phyloP scores from a whole-genome alignment of 2,888 invertebrate species.

The Allolobophora icterica region DNA sequence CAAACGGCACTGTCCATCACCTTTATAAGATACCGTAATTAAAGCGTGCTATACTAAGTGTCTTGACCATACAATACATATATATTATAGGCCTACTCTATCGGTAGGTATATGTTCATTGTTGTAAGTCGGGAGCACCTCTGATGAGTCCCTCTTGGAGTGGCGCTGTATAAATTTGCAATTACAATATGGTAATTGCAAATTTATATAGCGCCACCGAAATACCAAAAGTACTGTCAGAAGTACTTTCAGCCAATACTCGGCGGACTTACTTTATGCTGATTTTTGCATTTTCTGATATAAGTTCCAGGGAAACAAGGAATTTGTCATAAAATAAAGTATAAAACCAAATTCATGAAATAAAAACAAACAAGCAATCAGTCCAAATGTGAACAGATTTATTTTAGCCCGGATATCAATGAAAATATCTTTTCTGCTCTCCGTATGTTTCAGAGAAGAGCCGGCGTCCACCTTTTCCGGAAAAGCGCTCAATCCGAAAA shows the following conservation, averaged over 20 bases:
- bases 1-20: too few relatives aligned
- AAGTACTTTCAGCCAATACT: background rate
- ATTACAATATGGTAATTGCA: too few relatives aligned
- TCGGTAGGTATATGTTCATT: too few relatives aligned
- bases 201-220: too few relatives aligned
- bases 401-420: background rate
- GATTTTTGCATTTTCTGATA: background rate
- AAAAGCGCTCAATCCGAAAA: constrained; percentile 69
- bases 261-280: background rate
- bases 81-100: too few relatives aligned
- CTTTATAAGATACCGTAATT: too few relatives aligned
- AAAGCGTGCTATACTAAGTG: too few relatives aligned
- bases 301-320: background rate
- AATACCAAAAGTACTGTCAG: background rate
- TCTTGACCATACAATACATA: too few relatives aligned
- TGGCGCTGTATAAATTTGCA: too few relatives aligned
- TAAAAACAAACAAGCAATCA: background rate
- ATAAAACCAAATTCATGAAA: background rate
- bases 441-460: background rate
- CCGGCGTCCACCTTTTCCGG: background rate
- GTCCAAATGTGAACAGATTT: background rate
- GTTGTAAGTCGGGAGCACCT: too few relatives aligned
- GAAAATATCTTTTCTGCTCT: background rate
- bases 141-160: too few relatives aligned
- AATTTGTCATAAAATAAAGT: background rate